Evolutionary conservation across 2,113 vertebrate genomes (phyloP).

Genomic region (Lepus americanus): DNA sequence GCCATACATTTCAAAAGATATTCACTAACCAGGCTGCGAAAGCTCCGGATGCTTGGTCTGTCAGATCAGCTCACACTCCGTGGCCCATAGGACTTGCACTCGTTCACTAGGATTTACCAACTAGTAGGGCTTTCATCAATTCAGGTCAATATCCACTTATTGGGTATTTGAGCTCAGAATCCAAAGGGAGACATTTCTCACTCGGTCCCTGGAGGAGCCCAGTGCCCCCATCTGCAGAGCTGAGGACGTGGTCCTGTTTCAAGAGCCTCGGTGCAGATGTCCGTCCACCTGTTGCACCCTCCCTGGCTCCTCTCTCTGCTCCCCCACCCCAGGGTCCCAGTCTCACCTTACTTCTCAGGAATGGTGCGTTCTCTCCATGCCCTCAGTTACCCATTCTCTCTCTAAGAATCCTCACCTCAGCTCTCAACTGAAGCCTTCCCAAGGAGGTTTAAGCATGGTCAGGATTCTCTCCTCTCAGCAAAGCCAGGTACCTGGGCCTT

Average conservation of each 20-base stretch:
- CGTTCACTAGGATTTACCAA: background rate
- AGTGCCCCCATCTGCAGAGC: background rate
- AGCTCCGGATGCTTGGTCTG: background rate
- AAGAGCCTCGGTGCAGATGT: background rate
- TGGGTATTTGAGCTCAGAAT: background rate
- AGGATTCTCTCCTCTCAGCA: background rate
- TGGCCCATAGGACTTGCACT: background rate
- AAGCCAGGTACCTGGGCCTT: background rate
- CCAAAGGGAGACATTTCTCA: background rate
- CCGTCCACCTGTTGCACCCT: rapidly evolving
- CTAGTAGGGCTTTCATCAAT: background rate
- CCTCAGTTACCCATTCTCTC: background rate
- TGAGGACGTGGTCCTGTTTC: background rate
- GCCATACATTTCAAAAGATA: background rate
- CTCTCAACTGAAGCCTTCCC: background rate
- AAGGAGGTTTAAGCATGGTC: background rate
- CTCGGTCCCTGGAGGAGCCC: background rate
- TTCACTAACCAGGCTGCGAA: background rate
- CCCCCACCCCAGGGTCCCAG: rapidly evolving
- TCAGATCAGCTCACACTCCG: background rate
- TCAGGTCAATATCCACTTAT: background rate
- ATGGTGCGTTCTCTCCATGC: background rate
- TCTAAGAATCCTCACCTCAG: background rate
- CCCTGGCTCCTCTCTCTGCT: background rate
- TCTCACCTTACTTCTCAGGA: background rate